Percentiles rank a stretch among this genome's conserved stretches.
These are phyloP conservation scores for Eublepharis macularius DNA, from an alignment of 2,113 vertebrate genomes.

Conservation along the genomic window DNA sequence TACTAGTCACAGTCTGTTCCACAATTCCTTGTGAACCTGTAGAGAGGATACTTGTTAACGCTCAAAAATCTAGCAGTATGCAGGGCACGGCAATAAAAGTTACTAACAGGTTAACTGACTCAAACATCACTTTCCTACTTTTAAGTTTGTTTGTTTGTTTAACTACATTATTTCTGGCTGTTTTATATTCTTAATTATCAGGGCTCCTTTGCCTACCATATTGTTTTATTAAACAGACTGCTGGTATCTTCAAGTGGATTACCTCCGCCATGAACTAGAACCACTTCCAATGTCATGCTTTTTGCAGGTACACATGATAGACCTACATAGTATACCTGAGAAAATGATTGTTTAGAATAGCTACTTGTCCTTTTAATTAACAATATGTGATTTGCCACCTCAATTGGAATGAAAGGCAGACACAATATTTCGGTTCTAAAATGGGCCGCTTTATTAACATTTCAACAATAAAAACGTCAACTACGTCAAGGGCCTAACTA, in stretches of 20 bases:
- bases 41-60: background rate
- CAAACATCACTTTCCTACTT: background rate
- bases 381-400: no score
- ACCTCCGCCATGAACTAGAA: background rate
- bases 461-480: no score
- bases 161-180: background rate
- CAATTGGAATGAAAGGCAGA: no score
- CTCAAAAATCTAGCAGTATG: background rate
- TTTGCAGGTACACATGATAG: background rate
- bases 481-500: no score
- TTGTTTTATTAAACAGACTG: background rate
- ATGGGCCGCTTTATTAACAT: no score
- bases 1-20: background rate
- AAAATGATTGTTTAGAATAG: background rate
- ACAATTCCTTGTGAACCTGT: background rate
- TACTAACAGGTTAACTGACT: background rate
- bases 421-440: no score
- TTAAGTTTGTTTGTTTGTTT: background rate
- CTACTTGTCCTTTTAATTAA: no score
- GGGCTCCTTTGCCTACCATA: background rate
- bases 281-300: background rate
- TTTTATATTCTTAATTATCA: background rate
- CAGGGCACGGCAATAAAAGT: background rate
- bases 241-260: background rate
- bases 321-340: background rate